A percentile compares a stretch with the other conserved stretches of the same genome.
Evolutionary conservation across 1,140 invertebrate genomes (phyloP).

Genomic region (Stegodyphus mimosarum): DNA sequence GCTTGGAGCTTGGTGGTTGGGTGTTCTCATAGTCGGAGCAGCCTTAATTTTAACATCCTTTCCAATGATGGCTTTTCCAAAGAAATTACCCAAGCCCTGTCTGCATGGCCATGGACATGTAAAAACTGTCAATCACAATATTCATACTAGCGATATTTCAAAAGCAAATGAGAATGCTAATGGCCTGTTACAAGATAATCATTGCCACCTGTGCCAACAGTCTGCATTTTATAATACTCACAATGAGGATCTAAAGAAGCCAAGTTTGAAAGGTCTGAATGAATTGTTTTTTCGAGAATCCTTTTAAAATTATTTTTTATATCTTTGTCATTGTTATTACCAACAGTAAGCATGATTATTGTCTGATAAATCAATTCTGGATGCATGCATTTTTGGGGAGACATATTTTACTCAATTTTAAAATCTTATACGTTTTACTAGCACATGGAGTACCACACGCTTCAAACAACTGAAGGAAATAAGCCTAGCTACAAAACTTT

Average conservation of each 20-base stretch:
- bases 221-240: background rate
- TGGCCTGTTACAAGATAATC: background rate
- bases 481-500: too few species aligned
- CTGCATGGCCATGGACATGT: background rate
- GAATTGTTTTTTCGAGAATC: background rate
- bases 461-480: too few species aligned
- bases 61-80: constrained; percentile 90
- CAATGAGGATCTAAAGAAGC: constrained; percentile 7
- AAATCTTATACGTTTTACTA: background rate
- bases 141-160: background rate
- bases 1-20: constrained; percentile 93
- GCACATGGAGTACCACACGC: too few species aligned
- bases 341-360: too few species aligned
- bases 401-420: background rate
- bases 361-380: too few species aligned
- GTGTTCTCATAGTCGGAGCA: constrained; percentile 82
- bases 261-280: constrained; percentile 23
- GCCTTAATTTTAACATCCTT: constrained; percentile 82
- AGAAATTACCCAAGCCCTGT: constrained; percentile 70
- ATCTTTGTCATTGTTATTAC: too few species aligned
- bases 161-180: constrained; percentile 16
- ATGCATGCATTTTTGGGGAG: background rate
- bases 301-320: too few species aligned
- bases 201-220: constrained; percentile 28
- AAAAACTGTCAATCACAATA: constrained; percentile 34